Evolutionary conservation across 2,888 invertebrate genomes (phyloP).

Genomic region (Electrophaes corylata): DNA sequence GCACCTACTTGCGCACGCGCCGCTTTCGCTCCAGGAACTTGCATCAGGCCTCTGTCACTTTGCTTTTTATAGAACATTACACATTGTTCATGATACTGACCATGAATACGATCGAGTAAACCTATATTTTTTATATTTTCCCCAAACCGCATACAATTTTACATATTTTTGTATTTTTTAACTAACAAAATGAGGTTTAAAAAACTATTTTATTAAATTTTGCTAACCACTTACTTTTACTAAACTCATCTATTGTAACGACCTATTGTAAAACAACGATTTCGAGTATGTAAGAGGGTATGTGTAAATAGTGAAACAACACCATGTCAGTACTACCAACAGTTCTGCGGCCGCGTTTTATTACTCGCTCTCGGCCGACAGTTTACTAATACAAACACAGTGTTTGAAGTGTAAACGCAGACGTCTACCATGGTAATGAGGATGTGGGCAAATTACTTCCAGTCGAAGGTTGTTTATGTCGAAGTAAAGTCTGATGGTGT

Average conservation of each 20-base stretch:
- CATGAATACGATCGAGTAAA: too few relatives aligned
- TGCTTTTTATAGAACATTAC: background rate
- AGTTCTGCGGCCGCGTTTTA: constrained; percentile 41
- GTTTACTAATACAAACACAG: constrained; percentile 51
- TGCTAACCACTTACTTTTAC: too few relatives aligned
- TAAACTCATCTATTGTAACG: too few relatives aligned
- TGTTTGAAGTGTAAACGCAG: constrained; percentile 41
- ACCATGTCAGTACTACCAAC: background rate
- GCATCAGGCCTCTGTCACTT: constrained; percentile 20
- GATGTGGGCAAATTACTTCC: constrained; percentile 42
- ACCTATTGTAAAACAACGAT: too few relatives aligned
- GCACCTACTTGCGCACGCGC: constrained; percentile 52
- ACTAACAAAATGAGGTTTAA: too few relatives aligned
- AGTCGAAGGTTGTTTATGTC: constrained; percentile 33
- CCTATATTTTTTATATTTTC: too few relatives aligned
- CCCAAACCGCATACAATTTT: too few relatives aligned
- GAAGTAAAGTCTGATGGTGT: constrained; percentile 25
- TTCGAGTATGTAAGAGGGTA: too few relatives aligned
- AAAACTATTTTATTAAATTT: too few relatives aligned
- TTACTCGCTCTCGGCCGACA: constrained; percentile 46
- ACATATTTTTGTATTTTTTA: too few relatives aligned
- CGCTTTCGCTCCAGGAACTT: constrained; percentile 52
- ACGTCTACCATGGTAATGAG: constrained; percentile 43
- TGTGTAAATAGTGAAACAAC: constrained; percentile 16
- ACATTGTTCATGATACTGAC: too few relatives aligned